Evolutionary conservation across 2,888 invertebrate genomes (phyloP), one percentile per base, ranked within the genome.

Genomic region (Napeogenes inachia): DNA sequence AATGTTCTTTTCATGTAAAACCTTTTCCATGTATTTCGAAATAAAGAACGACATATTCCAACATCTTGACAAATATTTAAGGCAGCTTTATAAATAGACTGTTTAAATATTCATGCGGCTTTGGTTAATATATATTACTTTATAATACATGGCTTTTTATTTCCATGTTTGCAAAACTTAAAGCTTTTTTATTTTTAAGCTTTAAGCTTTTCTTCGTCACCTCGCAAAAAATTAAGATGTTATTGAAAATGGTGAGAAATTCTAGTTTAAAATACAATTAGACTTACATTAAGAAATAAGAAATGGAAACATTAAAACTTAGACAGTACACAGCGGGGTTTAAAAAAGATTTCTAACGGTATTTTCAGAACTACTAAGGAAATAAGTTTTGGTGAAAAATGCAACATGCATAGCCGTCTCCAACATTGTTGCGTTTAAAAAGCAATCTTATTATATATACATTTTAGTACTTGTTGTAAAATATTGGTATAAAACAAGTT

Each of bases 1-100:
- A 65, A 62, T 57, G 38, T 45, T 55, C 57, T 65, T 60, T 57
- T 54, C 57, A 62, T 62, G 57, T 45, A 62, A 61, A 64, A 64
- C 54, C 57, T 59, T 47, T 62, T 65, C 57, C 65, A 57, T 62
- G 59, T 56, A 46, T 57, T 57, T 57, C 59, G 45, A 60, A 57
- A 56, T 57, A 47, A 57, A 53, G 53, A 56, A 57, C 47, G 62
- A 55, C 45, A 62, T 55, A 50, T 62, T 55, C 32, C 57, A 57
- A 35, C 57, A 38, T 57, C 57, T 63, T 57, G 56, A 54, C 63
- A 57, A 60, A 62, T 56, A 59, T 54, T 50, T 60, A 33, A 33
- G 57, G 21, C 4, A 33, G 12, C 55, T 21, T 47, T 60, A 55
- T 45, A 56, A 53, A 56, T 57, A 56, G 56, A 54, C 32, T 38